Evolutionary conservation across 1,140 invertebrate genomes (phyloP), one percentile per base, ranked within the genome.

Genomic region (Maniola jurtina): DNA sequence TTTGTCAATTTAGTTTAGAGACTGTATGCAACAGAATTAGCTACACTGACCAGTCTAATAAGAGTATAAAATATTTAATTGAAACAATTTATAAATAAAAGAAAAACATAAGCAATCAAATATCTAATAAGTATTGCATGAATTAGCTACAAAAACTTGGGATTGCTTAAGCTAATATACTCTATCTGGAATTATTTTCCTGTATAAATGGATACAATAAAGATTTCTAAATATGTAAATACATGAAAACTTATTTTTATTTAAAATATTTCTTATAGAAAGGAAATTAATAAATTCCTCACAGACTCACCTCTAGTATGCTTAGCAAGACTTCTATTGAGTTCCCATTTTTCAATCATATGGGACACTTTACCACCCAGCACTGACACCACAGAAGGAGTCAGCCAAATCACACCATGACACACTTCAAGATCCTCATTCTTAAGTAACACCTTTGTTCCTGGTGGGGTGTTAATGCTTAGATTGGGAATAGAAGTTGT

Each of bases 341-440:
- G 83, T 84, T 97, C 95, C 97, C 97, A 98, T 84, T 97, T 97
- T 79, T 98, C 96, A 66, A 96, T 94, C 75, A 98, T 91, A 71
- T 92, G 93, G n/a, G 93, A 89, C 0, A 98, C 97, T 73, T 93
- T 93, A 52, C 97, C 97, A 35, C 97, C 96, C 13, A 98, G 90
- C 33, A 97, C 84, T 70, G 93, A 92, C 67, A 95, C 92, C 52
- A 95, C 93, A 55, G 80, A 91, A 13, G 95, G 92, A 61, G 91
- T 93, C 9, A 98, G 81, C 71, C 97, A 91, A 35, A 97, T 90
- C 56, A 96, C 94, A 75, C 94, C 95, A 85, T 95, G 95, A 66
- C 92, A 92, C 61, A 86, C 92, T 85, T 90, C 92, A 77, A 90
- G 81, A 71, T 88, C 91, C 58, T 92, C 92, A 65, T 87, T 84